phyloP scores from a whole-genome alignment of 2,797 vertebrate species.

The Sarcoramphus papa region DNA sequence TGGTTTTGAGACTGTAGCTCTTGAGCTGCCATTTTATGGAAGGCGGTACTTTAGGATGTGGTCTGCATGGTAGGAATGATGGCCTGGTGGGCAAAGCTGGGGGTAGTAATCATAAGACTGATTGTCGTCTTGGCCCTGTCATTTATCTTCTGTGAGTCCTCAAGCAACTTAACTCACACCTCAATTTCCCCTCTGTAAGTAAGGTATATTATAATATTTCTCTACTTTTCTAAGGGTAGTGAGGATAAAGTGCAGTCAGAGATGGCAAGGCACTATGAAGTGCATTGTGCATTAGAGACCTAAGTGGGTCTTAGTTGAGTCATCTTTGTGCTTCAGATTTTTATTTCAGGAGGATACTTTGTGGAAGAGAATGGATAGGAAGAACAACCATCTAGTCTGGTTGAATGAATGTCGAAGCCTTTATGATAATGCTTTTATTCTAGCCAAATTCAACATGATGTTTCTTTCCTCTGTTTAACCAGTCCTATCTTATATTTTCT shows the following conservation, averaged over 20 bases:
- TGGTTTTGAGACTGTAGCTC: not conserved
- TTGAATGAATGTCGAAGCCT: not conserved
- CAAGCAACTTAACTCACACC: not conserved
- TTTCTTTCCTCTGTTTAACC: not conserved
- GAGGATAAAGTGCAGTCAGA: not conserved
- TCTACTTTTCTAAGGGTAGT: not conserved
- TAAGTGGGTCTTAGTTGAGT: not conserved
- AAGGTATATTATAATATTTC: not conserved
- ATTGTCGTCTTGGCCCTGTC: not conserved
- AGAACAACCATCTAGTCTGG: accelerated
- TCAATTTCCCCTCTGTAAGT: not conserved
- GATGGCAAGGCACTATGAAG: not conserved
- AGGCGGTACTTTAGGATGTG: accelerated
- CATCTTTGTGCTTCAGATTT: not conserved
- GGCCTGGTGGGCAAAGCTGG: not conserved
- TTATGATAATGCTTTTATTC: not conserved
- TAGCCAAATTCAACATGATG: not conserved
- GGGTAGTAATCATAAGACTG: not conserved
- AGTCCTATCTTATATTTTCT: not conserved
- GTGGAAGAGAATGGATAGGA: not conserved
- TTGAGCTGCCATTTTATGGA: not conserved
- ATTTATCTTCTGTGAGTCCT: not conserved
- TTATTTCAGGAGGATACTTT: not conserved
- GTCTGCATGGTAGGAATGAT: not conserved
- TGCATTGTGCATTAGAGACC: not conserved